Conservation (phyloP, 2,888 invertebrate species). For the Drosophila limbata region DNA sequence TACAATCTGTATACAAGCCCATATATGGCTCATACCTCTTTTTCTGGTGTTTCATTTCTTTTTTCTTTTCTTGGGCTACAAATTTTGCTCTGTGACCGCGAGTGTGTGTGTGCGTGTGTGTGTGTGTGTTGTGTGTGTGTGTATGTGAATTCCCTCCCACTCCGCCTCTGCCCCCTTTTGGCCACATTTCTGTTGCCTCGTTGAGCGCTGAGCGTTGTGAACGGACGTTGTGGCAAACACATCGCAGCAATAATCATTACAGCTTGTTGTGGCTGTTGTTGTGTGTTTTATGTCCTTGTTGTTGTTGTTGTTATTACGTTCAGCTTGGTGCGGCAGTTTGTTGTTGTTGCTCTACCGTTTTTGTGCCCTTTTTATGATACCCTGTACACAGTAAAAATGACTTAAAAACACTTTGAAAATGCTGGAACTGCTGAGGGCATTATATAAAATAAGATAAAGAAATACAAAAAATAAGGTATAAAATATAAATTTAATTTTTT, state of each 20-base stretch:
- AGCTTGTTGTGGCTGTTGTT: constrained; percentile 67
- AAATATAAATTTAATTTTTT: too few species aligned
- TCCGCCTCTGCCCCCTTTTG: neutral
- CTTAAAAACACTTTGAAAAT: neutral
- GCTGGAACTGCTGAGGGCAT: too few species aligned
- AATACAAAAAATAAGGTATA: too few species aligned
- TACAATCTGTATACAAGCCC: constrained; percentile 46
- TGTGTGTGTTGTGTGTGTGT: constrained; percentile 20
- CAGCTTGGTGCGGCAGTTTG: constrained; percentile 50
- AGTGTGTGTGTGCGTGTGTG: constrained; percentile 3
- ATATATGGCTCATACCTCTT: constrained; percentile 74
- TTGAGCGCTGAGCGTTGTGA: constrained; percentile 26
- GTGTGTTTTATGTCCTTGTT: constrained; percentile 24
- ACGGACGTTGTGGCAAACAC: constrained; percentile 76
- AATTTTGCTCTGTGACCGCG: constrained; percentile 26
- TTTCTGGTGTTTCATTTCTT: constrained; percentile 1
- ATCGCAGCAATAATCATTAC: constrained; percentile 78
- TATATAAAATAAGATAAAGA: too few species aligned
- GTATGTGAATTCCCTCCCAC: neutral
- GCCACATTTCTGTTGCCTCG: constrained; percentile 15
- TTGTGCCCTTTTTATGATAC: constrained; percentile 8
- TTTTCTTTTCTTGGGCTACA: constrained; percentile 30
- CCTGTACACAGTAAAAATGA: neutral
- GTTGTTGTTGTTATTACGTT: constrained; percentile 72
- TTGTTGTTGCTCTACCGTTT: constrained; percentile 2